Evolutionary conservation across 2,113 vertebrate species (phyloP).

Genomic region (Brienomyrus brachyistius): DNA sequence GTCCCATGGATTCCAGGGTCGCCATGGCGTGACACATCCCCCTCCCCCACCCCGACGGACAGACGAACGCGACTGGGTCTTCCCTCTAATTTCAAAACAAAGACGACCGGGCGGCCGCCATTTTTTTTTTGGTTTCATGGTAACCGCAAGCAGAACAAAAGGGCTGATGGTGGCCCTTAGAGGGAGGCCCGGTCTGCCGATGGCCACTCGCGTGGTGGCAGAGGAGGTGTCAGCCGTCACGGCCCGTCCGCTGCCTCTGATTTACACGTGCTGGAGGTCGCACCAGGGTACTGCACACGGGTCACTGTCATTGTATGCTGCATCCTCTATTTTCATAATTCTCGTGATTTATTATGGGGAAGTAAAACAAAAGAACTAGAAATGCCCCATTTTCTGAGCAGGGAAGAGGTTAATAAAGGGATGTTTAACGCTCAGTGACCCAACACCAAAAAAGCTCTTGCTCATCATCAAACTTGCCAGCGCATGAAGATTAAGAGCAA

Average conservation of each 20-base stretch:
- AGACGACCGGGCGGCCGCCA: background rate
- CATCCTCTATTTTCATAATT: background rate
- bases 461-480: slow-evolving; percentile 54
- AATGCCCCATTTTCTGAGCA: slow-evolving; percentile 17
- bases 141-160: background rate
- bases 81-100: background rate
- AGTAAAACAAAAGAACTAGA: background rate
- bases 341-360: slow-evolving; percentile 19
- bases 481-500: slow-evolving; percentile 54
- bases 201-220: background rate
- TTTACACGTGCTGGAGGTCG: background rate
- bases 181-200: background rate
- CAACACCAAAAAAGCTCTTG: slow-evolving; percentile 59
- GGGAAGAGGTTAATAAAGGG: slow-evolving; percentile 43
- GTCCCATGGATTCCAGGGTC: slow-evolving; percentile 19
- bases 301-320: background rate
- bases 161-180: background rate
- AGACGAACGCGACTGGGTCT: background rate
- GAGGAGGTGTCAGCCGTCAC: background rate
- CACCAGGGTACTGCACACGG: background rate
- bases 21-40: slow-evolving; percentile 8
- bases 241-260: background rate
- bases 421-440: slow-evolving; percentile 40
- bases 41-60: background rate
- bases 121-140: background rate